These are phyloP conservation scores for Tipula vernalis DNA, from an alignment of 2,888 invertebrate genomes.

Conservation along the genomic window DNA sequence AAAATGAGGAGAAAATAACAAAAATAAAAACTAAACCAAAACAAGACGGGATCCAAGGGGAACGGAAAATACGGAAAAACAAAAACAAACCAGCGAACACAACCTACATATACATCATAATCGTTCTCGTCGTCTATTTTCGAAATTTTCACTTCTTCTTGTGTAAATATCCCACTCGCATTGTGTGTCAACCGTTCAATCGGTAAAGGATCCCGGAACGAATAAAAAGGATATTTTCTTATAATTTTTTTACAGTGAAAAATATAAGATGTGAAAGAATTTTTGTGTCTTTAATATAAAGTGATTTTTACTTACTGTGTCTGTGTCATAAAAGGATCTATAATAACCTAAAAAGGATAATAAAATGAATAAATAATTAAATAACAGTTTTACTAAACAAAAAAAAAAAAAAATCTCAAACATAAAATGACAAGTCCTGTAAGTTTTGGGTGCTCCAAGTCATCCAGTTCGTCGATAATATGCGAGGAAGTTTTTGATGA, in stretches of 20 bases:
- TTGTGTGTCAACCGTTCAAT: not conserved
- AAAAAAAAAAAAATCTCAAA: too few relatives aligned
- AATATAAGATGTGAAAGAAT: not conserved
- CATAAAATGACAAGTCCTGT: not conserved
- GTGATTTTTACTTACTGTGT: not conserved
- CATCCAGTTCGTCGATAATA: conserved; percentile 36
- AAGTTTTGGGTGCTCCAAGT: not conserved
- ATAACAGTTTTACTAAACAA: too few relatives aligned
- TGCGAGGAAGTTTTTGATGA: conserved; percentile 80
- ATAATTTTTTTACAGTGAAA: not conserved
- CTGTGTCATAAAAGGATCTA: not conserved
- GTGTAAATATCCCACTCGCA: not conserved
- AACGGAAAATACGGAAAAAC: not conserved
- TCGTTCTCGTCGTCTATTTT: not conserved
- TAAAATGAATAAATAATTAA: not conserved
- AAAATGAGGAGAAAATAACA: not conserved
- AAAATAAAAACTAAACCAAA: not conserved
- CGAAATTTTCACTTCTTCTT: not conserved
- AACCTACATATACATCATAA: not conserved
- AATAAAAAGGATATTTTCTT: not conserved
- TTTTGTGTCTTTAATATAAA: not conserved
- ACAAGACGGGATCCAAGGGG: too few relatives aligned
- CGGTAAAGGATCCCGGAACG: not conserved
- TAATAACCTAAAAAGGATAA: not conserved
- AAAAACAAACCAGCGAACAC: not conserved